phyloP scores from a whole-genome alignment of 2,888 invertebrate genomes.

The Eudasyphora cyanicolor region DNA sequence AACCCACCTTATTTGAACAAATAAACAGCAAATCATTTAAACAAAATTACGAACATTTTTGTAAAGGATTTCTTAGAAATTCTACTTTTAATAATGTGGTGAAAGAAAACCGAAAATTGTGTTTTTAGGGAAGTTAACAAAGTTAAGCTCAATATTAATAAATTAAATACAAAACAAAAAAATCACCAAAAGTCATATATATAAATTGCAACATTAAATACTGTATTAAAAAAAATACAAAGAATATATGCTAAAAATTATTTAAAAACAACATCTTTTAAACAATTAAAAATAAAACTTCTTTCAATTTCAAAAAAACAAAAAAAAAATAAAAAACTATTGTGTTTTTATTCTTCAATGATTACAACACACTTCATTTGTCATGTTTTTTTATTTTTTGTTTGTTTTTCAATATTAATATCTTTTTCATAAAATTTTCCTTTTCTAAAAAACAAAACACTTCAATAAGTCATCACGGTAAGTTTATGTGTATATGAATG shows the following conservation, averaged over 20 bases:
- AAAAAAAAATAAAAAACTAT: constrained; percentile 35
- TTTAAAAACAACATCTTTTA: constrained; percentile 59
- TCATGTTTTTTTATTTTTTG: constrained; percentile 25
- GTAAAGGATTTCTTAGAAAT: constrained; percentile 64
- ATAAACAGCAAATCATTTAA: constrained; percentile 46
- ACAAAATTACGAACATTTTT: constrained; percentile 51
- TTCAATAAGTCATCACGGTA: constrained; percentile 51
- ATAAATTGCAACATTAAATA: constrained; percentile 63
- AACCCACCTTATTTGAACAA: constrained; percentile 65
- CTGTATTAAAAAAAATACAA: constrained; percentile 53
- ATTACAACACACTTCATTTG: constrained; percentile 21
- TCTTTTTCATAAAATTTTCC: constrained; percentile 4
- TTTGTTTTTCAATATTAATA: neutral
- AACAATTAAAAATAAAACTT: constrained; percentile 66
- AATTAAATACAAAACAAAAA: constrained; percentile 37
- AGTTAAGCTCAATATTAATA: constrained; percentile 64
- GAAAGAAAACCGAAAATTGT: constrained; percentile 57
- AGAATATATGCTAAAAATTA: constrained; percentile 62
- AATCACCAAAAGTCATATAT: constrained; percentile 45
- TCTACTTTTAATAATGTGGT: constrained; percentile 58
- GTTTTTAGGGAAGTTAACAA: constrained; percentile 66
- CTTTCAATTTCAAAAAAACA: constrained; percentile 63
- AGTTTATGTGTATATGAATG: constrained; percentile 65
- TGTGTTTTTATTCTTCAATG: constrained; percentile 55
- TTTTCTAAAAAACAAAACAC: constrained; percentile 21